These are phyloP conservation scores for Stenurella melanura DNA, from an alignment of 2,888 invertebrate genomes.

Conservation along the genomic window DNA sequence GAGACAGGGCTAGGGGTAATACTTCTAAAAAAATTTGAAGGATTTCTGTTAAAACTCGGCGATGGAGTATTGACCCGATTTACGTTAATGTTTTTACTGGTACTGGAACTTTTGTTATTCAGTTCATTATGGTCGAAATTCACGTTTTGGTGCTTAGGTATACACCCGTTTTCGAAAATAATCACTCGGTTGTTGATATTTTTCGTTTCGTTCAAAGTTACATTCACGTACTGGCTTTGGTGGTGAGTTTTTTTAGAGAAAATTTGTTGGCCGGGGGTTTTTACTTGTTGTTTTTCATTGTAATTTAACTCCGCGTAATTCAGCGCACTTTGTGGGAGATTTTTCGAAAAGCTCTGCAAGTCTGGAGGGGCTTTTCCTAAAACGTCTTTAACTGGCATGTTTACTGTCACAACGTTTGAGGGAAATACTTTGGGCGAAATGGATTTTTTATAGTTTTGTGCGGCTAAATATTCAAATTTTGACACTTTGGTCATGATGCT, in stretches of 20 bases:
- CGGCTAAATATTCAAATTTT: constrained; percentile 86
- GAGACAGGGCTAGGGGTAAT: constrained; percentile 69
- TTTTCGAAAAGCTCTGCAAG: constrained; percentile 78
- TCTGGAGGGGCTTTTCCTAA: constrained; percentile 76
- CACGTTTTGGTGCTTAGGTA: constrained; percentile 68
- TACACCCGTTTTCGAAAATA: constrained; percentile 70
- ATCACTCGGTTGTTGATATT: constrained; percentile 71
- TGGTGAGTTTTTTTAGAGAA: constrained; percentile 66
- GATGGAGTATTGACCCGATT: constrained; percentile 73
- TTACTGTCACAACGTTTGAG: constrained; percentile 85
- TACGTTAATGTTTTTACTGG: constrained; percentile 67
- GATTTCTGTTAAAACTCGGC: constrained; percentile 76
- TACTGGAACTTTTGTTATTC: constrained; percentile 66
- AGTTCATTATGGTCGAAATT: constrained; percentile 69
- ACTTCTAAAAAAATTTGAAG: constrained; percentile 68
- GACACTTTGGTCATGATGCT: constrained; percentile 86
- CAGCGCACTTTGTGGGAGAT: constrained; percentile 75
- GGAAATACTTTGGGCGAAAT: constrained; percentile 88
- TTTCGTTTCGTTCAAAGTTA: constrained; percentile 71
- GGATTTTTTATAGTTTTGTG: constrained; percentile 77
- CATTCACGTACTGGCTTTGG: constrained; percentile 70
- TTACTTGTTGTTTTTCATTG: constrained; percentile 68
- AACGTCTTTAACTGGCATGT: constrained; percentile 88
- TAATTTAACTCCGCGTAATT: constrained; percentile 72
- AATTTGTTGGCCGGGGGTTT: constrained; percentile 68